These are phyloP conservation scores for Saguinus imperator DNA, from an alignment of 2,113 vertebrate genomes.

Conservation along the genomic window DNA sequence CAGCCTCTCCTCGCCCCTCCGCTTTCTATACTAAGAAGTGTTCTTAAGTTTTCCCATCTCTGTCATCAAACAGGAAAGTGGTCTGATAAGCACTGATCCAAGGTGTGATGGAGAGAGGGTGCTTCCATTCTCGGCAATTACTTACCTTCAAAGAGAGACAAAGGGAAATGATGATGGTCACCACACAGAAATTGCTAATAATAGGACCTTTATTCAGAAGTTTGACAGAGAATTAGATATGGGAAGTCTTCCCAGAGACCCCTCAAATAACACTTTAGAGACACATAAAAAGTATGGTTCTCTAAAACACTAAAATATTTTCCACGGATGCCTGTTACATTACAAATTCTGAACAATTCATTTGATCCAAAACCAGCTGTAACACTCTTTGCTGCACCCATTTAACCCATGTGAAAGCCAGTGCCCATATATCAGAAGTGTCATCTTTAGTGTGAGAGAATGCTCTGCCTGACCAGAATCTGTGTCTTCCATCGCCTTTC, in stretches of 20 bases:
- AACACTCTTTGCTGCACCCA: background rate
- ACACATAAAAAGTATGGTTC: background rate
- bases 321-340: background rate
- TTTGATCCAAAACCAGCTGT: background rate
- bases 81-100: conserved; percentile 28
- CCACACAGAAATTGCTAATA: background rate
- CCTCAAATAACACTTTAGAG: background rate
- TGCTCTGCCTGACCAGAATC: background rate
- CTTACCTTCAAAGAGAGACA: background rate
- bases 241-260: background rate
- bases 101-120: background rate
- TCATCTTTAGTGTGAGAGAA: background rate
- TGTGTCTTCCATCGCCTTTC: background rate
- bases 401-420: background rate
- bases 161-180: background rate
- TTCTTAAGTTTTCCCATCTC: background rate
- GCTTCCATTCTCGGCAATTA: background rate
- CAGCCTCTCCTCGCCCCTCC: accelerated
- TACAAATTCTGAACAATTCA: background rate
- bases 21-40: background rate
- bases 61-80: background rate
- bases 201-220: background rate
- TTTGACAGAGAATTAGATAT: background rate
- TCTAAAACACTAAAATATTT: conserved; percentile 19
- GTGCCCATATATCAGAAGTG: background rate